These are phyloP conservation scores for Bombus soroeensis DNA, from an alignment of 1,140 invertebrate genomes.

Conservation along the genomic window DNA sequence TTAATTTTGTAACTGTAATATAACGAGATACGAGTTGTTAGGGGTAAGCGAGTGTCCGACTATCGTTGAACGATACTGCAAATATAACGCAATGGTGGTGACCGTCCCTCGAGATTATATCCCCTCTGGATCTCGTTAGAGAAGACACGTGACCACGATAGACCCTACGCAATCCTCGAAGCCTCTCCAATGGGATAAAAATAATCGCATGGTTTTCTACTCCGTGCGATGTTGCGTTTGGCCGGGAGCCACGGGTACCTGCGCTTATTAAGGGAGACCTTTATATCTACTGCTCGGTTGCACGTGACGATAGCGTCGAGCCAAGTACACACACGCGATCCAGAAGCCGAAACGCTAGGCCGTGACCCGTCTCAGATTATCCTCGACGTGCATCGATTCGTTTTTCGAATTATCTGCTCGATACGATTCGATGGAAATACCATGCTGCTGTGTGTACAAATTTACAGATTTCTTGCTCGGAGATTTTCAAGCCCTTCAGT, in stretches of 20 bases:
- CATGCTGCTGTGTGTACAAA: not conserved
- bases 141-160: slow-evolving; percentile 23
- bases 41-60: too few relatives aligned
- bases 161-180: slow-evolving; percentile 26
- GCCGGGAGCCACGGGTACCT: slow-evolving; percentile 28
- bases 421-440: not conserved
- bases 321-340: slow-evolving; percentile 38
- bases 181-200: slow-evolving; percentile 27
- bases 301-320: slow-evolving; percentile 31
- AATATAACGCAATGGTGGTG: not conserved
- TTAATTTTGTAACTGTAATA: not conserved
- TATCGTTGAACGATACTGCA: not conserved
- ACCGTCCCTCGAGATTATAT: not conserved
- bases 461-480: too few relatives aligned
- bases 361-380: slow-evolving; percentile 32
- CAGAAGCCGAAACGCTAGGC: slow-evolving; percentile 22
- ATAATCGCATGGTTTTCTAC: slow-evolving; percentile 36
- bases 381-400: slow-evolving; percentile 15
- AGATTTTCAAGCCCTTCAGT: not conserved
- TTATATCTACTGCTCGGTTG: slow-evolving; percentile 20
- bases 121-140: slow-evolving; percentile 23
- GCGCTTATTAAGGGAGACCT: slow-evolving; percentile 47
- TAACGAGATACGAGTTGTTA: too few relatives aligned
- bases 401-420: slow-evolving; percentile 1
- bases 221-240: slow-evolving; percentile 25